Evolutionary conservation across 1,140 invertebrate genomes (phyloP).

Genomic region (Drosophila suzukii): DNA sequence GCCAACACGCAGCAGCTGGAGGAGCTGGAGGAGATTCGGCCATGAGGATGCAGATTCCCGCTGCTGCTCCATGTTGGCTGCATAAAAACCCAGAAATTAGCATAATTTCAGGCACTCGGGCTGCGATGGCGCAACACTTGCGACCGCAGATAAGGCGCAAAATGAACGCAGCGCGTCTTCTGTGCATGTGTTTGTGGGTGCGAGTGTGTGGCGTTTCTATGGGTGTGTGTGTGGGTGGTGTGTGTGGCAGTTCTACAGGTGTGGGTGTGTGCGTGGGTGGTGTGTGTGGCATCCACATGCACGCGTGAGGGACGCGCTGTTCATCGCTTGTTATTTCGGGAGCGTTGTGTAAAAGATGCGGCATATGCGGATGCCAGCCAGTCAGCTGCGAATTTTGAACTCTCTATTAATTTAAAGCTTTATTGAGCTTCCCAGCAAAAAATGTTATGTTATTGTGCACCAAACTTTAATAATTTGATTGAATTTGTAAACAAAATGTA

Average conservation of each 20-base stretch:
- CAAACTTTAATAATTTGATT: too few relatives aligned
- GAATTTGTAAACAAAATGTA: too few relatives aligned
- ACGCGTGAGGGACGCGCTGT: conserved; percentile 31
- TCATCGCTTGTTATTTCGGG: conserved; percentile 62
- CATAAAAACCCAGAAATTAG: conserved; percentile 78
- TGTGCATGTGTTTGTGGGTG: conserved; percentile 16
- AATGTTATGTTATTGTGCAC: too few relatives aligned
- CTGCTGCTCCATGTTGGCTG: conserved; percentile 56
- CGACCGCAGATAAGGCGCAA: conserved; percentile 75
- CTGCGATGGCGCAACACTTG: conserved; percentile 70
- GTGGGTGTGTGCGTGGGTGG: conserved; percentile 3
- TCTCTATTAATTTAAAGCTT: background rate
- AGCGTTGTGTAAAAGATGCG: conserved; percentile 50
- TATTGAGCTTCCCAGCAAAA: too few relatives aligned
- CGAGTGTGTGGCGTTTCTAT: conserved; percentile 1
- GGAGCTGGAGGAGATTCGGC: conserved; percentile 31
- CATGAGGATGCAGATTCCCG: conserved; percentile 60
- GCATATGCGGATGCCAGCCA: conserved; percentile 42
- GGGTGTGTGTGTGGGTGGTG: conserved; percentile 1
- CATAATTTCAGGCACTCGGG: conserved; percentile 74
- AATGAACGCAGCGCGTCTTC: conserved; percentile 67
- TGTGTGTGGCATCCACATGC: conserved; percentile 22
- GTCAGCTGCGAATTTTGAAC: background rate
- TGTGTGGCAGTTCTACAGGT: background rate
- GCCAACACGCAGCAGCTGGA: conserved; percentile 37